Base-by-base conservation (phyloP, 2,797 vertebrate species). In the Anabacerthia variegaticeps region DNA sequence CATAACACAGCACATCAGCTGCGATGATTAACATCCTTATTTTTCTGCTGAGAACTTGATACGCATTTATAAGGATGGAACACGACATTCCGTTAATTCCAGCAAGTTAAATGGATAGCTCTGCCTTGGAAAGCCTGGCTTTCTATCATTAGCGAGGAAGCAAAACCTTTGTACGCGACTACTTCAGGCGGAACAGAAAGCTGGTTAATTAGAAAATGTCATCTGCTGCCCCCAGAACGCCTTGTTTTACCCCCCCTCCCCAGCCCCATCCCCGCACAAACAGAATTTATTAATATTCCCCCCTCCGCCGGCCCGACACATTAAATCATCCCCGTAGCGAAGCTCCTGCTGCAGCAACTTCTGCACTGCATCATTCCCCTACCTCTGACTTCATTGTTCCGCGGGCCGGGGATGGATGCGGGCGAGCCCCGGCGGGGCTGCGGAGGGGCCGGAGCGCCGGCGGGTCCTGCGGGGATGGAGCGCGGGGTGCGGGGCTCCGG, bases 321-420 rank as follows among this genome's bases (percentile, higher is more conserved):
- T 93, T 54, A 87, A 96, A 93, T 92, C 95, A 22, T 22, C 77
- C 51, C 89, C 24, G 95, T 95, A 85, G 94, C 84, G 52, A 87
- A 94, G 95, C 91, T 80, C 74, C 84, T 24, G 97, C 97, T 88
- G 98, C 97, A 97, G 97, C 96, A 97, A 97, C 96, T 97, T 96
- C 92, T 96, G 97, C 97, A 97, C 95, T 97, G 97, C 97, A 97
- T 97, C 97, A 98, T 81, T 96, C 96, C 96, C 98, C 94, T 97
- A 98, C 98, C 98, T 98, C 96, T 95, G 97, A 96, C 93, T 95
- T 97, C 96, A 97, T 97, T 84, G 94, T 93, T 96, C 96, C 52
- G 52, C 56, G 44, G 96, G 96, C 95, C 85, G 92, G 49, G 24
- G 26, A 49, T 8, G 6, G 7, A 48, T 12, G 14, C 26, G 13